Evolutionary conservation across 2,888 invertebrate species (phyloP).

Genomic region (Zaprionus lineosus): DNA sequence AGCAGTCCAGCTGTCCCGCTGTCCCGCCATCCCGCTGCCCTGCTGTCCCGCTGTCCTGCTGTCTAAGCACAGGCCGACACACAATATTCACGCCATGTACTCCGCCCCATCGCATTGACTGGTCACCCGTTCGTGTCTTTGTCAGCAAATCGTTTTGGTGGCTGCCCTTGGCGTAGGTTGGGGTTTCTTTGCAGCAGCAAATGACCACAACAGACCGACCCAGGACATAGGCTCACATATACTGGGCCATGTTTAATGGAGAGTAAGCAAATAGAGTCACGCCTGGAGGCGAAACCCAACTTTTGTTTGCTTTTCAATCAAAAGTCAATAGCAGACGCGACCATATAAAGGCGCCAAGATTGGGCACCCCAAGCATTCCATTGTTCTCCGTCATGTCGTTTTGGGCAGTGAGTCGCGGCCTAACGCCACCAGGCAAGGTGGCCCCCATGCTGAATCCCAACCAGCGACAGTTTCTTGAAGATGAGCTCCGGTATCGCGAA

Average conservation of each 20-base stretch:
- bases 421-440: slow-evolving; percentile 69
- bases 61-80: not conserved
- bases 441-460: slow-evolving; percentile 82
- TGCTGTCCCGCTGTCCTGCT: not conserved
- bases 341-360: slow-evolving; percentile 38
- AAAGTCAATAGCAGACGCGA: slow-evolving; percentile 66
- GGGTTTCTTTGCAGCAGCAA: slow-evolving; percentile 32
- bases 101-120: not conserved
- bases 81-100: slow-evolving; percentile 2
- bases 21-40: too few relatives aligned
- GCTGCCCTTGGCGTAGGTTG: not conserved
- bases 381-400: slow-evolving; percentile 71
- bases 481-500: slow-evolving; percentile 79
- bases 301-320: slow-evolving; percentile 73
- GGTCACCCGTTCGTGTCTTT: slow-evolving; percentile 50
- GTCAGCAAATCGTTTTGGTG: slow-evolving; percentile 59
- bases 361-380: slow-evolving; percentile 5
- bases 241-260: slow-evolving; percentile 61
- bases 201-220: slow-evolving; percentile 58
- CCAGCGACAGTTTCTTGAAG: slow-evolving; percentile 82
- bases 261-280: slow-evolving; percentile 48
- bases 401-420: slow-evolving; percentile 75
- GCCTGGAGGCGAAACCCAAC: slow-evolving; percentile 54
- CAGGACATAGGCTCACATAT: not conserved
- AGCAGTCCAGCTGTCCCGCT: slow-evolving; percentile 10